Conservation (phyloP, 2,113 vertebrate species). For the Esox niger region DNA sequence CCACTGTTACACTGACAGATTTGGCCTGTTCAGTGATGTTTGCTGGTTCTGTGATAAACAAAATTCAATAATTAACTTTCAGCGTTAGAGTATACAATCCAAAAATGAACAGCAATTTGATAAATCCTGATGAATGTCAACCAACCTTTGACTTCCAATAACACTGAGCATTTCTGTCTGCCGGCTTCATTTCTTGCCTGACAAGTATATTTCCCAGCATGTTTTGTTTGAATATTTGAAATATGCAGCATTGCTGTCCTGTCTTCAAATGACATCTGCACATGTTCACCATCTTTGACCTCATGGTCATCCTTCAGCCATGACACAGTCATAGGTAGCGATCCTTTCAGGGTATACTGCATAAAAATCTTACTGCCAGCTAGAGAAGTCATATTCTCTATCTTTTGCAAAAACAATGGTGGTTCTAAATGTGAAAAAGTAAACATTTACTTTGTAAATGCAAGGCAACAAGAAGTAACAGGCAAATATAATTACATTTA, state of each 20-base stretch:
- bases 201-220: constrained; percentile 92
- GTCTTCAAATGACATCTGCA: constrained; percentile 88
- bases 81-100: neutral
- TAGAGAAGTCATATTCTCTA: constrained; percentile 84
- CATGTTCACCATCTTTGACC: constrained; percentile 84
- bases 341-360: constrained; percentile 86
- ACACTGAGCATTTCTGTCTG: constrained; percentile 88
- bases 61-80: constrained; percentile 21
- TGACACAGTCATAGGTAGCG: constrained; percentile 84
- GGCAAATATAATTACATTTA: neutral
- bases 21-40: constrained; percentile 87
- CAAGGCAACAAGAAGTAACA: neutral
- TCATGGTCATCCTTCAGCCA: constrained; percentile 96
- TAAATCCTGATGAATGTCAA: constrained; percentile 38
- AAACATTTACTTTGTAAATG: constrained; percentile 10
- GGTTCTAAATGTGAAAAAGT: constrained; percentile 79
- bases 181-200: constrained; percentile 96
- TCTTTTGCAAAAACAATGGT: constrained; percentile 87
- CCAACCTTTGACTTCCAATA: constrained; percentile 94
- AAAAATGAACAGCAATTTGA: neutral
- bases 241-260: constrained; percentile 83
- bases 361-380: constrained; percentile 83
- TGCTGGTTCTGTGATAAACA: constrained; percentile 85
- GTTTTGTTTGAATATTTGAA: constrained; percentile 80
- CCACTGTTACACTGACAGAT: constrained; percentile 94